A percentile compares a stretch with the other conserved stretches of the same genome.
Conservation (phyloP, 2,888 invertebrate species). For the Lysandra coridon region DNA sequence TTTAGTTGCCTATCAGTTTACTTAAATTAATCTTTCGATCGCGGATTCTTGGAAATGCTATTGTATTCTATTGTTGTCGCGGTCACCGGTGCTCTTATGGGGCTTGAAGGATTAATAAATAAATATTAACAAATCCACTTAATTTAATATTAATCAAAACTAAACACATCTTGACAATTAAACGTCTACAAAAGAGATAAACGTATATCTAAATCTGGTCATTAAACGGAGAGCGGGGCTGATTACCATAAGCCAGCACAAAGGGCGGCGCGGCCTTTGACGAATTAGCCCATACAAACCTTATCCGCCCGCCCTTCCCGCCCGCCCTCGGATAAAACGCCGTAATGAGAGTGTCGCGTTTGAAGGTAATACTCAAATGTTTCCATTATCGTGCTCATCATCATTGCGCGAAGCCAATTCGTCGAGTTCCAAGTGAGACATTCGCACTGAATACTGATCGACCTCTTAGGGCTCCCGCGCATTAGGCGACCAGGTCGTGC, state of each 20-base stretch:
- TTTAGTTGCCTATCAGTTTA: too few species aligned
- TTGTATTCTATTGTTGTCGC: too few species aligned
- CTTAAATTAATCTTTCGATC: background rate
- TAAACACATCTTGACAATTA: background rate
- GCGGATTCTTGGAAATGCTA: too few species aligned
- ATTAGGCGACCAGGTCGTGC: too few species aligned
- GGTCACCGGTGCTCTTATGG: too few species aligned
- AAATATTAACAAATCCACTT: background rate
- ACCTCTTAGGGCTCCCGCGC: background rate
- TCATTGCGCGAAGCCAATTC: background rate
- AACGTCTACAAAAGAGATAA: conserved; percentile 20
- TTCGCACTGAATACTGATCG: background rate
- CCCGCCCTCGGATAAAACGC: conserved; percentile 32
- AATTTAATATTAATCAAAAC: background rate
- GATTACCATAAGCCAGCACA: conserved; percentile 74
- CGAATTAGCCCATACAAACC: conserved; percentile 71
- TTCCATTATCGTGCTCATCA: conserved; percentile 2
- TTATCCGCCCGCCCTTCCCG: conserved; percentile 51
- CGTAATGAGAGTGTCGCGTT: conserved; percentile 28
- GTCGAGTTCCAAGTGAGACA: background rate
- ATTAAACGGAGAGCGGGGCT: conserved; percentile 59
- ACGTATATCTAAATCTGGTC: conserved; percentile 51
- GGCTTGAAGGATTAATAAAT: background rate
- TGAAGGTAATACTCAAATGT: conserved; percentile 17
- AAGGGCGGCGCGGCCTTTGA: conserved; percentile 73